These are phyloP conservation scores for Delphinus delphis DNA, from an alignment of 2,113 vertebrate species.

Conservation along the genomic window DNA sequence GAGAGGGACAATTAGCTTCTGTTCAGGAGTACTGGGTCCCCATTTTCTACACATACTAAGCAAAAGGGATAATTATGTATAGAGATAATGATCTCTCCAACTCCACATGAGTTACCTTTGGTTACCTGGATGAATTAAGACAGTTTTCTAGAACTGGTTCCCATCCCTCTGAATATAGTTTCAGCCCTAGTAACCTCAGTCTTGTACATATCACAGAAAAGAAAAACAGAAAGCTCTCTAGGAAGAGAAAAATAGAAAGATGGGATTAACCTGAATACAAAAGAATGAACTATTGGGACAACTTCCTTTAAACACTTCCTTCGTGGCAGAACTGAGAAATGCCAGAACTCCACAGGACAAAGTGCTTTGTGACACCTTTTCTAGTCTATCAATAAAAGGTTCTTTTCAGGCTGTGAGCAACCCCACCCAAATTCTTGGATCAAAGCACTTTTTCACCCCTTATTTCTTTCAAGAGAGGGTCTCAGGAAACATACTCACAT, in stretches of 20 bases:
- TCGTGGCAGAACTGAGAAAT: background rate
- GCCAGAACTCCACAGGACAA: background rate
- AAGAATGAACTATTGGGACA: slow-evolving; percentile 61
- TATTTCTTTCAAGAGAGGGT: background rate
- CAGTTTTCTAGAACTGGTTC: background rate
- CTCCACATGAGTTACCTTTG: background rate
- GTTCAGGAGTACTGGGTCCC: background rate
- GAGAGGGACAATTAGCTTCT: background rate
- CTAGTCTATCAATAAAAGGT: background rate
- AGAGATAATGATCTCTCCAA: background rate
- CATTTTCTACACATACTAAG: background rate
- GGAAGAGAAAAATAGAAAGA: slow-evolving; percentile 15
- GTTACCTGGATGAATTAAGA: background rate
- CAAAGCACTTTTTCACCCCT: background rate
- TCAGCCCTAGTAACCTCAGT: slow-evolving; percentile 13
- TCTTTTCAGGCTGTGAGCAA: background rate
- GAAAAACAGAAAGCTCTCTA: slow-evolving; percentile 35
- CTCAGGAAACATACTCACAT: background rate
- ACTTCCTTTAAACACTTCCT: slow-evolving; percentile 35
- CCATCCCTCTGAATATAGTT: background rate
- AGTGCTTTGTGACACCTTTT: background rate
- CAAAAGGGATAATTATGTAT: background rate
- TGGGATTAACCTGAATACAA: background rate
- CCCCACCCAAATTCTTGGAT: background rate
- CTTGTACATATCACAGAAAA: background rate